Conservation (phyloP, 1,140 invertebrate species). For the Campoletis sonorensis region DNA sequence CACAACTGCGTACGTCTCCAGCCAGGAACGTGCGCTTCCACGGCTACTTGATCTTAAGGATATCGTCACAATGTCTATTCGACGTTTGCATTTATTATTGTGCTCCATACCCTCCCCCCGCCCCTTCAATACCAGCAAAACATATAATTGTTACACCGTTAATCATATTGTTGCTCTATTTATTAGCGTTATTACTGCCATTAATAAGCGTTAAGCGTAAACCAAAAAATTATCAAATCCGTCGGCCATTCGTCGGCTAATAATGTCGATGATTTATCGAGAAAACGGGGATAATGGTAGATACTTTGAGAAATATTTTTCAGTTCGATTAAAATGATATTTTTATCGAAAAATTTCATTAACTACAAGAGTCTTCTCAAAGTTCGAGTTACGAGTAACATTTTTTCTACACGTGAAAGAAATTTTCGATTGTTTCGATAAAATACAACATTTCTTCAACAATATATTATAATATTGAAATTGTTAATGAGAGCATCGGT, state of each 20-base stretch:
- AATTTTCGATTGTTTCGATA: background rate
- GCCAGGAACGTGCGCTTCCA: conserved; percentile 29
- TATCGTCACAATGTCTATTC: conserved; percentile 37
- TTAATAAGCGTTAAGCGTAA: conserved; percentile 57
- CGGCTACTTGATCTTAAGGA: conserved; percentile 42
- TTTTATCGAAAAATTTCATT: background rate
- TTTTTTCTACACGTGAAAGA: too few species aligned
- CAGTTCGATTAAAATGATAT: background rate
- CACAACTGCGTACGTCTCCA: conserved; percentile 22
- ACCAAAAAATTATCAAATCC: conserved; percentile 35
- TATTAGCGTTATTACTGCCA: conserved; percentile 68
- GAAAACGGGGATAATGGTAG: conserved; percentile 11
- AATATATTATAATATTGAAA: too few species aligned
- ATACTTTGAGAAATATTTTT: background rate
- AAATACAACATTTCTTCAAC: background rate
- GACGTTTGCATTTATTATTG: conserved; percentile 44
- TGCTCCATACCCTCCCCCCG: conserved; percentile 27
- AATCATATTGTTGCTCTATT: conserved; percentile 64
- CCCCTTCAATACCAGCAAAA: conserved; percentile 14
- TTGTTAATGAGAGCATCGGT: too few species aligned
- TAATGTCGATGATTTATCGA: conserved; percentile 31
- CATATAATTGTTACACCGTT: conserved; percentile 62
- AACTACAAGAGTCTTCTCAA: too few species aligned
- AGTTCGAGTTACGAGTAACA: too few species aligned
- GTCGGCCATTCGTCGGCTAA: conserved; percentile 46